Percentiles rank a stretch among this genome's conserved stretches.
phyloP scores from a whole-genome alignment of 2,797 vertebrate species.

The Typhlichthys eigenmanni region DNA sequence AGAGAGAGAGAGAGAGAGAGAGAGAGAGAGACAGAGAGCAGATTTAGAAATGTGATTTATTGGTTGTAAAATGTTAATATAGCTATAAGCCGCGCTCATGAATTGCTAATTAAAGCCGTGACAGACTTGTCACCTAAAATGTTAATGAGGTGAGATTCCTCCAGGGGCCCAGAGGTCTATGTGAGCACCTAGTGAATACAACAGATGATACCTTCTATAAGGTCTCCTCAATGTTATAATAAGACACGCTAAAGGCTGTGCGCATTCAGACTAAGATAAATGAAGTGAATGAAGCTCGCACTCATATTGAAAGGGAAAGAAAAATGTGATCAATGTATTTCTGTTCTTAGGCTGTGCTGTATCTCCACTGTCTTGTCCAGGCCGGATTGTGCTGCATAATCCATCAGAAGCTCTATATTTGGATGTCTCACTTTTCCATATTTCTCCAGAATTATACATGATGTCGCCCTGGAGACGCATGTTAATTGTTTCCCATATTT shows the following conservation, averaged over 20 bases:
- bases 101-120: slow-evolving; percentile 78
- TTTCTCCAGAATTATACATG: background rate
- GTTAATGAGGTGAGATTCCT: slow-evolving; percentile 81
- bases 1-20: slow-evolving; percentile 1
- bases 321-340: background rate
- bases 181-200: slow-evolving; percentile 70
- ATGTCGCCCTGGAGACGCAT: background rate
- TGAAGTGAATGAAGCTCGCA: slow-evolving; percentile 46
- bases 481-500: background rate
- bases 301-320: slow-evolving; percentile 38
- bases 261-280: slow-evolving; percentile 38
- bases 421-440: background rate
- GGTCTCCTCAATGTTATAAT: slow-evolving; percentile 50
- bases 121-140: slow-evolving; percentile 79
- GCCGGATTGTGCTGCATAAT: background rate
- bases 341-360: background rate
- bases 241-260: slow-evolving; percentile 49
- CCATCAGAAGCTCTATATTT: background rate
- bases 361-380: slow-evolving; percentile 6
- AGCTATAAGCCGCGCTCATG: slow-evolving; percentile 76
- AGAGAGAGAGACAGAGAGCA: slow-evolving; percentile 8
- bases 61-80: slow-evolving; percentile 83
- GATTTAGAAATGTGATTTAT: slow-evolving; percentile 74
- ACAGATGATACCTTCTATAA: slow-evolving; percentile 66
- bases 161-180: slow-evolving; percentile 61